Evolutionary conservation across 2,797 vertebrate species (phyloP).

Genomic region (Microctenopoma steveboyesi): DNA sequence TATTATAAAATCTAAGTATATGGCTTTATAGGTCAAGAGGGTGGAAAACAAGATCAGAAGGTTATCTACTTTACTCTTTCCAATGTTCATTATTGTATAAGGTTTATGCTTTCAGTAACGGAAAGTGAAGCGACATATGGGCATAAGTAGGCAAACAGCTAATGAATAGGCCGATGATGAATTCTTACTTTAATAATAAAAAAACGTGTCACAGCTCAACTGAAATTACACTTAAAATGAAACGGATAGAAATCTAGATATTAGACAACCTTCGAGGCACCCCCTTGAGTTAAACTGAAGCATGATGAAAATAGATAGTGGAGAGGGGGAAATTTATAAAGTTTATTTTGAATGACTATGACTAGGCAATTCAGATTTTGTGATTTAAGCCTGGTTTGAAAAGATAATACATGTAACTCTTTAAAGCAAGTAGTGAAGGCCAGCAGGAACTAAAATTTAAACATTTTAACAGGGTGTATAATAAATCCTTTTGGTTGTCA

Average conservation of each 20-base stretch:
- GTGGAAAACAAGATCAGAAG: no score
- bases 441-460: slow-evolving; percentile 41
- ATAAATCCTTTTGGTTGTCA: slow-evolving; percentile 50
- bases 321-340: slow-evolving; percentile 37
- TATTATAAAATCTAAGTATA: no score
- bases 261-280: slow-evolving; percentile 41
- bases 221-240: slow-evolving; percentile 58
- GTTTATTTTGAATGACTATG: slow-evolving; percentile 38
- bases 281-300: slow-evolving; percentile 39
- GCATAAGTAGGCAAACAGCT: background rate
- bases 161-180: background rate
- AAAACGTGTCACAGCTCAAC: slow-evolving; percentile 16
- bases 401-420: slow-evolving; percentile 4
- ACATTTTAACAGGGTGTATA: slow-evolving; percentile 36
- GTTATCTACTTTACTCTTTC: no score
- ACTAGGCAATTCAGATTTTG: slow-evolving; percentile 23
- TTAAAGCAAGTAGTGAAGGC: slow-evolving; percentile 19
- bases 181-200: background rate
- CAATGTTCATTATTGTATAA: no score
- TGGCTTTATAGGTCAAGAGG: no score
- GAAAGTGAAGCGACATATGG: background rate
- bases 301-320: slow-evolving; percentile 31
- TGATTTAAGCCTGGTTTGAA: slow-evolving; percentile 3
- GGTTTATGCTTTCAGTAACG: slow-evolving; percentile 1
- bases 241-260: slow-evolving; percentile 51